Evolutionary conservation across 1,140 invertebrate species (phyloP).

Genomic region (Orius laevigatus): DNA sequence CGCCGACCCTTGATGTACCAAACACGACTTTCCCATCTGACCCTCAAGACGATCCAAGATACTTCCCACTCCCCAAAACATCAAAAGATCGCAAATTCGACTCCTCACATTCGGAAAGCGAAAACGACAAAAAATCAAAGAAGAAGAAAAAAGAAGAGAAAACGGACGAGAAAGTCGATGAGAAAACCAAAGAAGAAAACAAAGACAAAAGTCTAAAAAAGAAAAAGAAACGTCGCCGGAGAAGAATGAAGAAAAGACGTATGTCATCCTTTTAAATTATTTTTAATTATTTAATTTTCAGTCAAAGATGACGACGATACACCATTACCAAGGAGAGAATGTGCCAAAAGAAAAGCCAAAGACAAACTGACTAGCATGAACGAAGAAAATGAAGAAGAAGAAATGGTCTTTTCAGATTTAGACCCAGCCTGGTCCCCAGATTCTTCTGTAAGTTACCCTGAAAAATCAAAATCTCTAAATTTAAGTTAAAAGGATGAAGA

Average conservation of each 20-base stretch:
- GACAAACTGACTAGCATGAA: constrained; percentile 33
- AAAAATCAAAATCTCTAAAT: too few species aligned
- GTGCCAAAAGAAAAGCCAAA: constrained; percentile 45
- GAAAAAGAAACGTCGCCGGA: neutral
- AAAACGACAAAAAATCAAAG: neutral
- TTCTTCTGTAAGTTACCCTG: neutral
- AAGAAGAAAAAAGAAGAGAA: constrained; percentile 9
- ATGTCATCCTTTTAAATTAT: neutral
- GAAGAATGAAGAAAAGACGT: neutral
- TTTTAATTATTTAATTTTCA: constrained; percentile 8
- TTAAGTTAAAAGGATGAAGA: constrained; percentile 4
- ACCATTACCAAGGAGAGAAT: constrained; percentile 39
- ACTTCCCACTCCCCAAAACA: constrained; percentile 55
- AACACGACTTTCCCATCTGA: constrained; percentile 21
- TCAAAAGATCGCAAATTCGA: constrained; percentile 46
- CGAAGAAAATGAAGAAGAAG: constrained; percentile 27
- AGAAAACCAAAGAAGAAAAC: constrained; percentile 12
- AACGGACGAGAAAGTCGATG: constrained; percentile 4
- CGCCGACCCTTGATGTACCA: constrained; percentile 19
- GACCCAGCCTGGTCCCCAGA: constrained; percentile 48
- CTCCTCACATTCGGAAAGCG: constrained; percentile 21
- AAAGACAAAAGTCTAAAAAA: constrained; percentile 3
- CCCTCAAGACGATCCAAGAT: constrained; percentile 47
- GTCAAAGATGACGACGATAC: neutral
- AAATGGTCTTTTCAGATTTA: constrained; percentile 16